Conservation (phyloP, 2,797 vertebrate genomes). For the Tenualosa thibaudeaui region DNA sequence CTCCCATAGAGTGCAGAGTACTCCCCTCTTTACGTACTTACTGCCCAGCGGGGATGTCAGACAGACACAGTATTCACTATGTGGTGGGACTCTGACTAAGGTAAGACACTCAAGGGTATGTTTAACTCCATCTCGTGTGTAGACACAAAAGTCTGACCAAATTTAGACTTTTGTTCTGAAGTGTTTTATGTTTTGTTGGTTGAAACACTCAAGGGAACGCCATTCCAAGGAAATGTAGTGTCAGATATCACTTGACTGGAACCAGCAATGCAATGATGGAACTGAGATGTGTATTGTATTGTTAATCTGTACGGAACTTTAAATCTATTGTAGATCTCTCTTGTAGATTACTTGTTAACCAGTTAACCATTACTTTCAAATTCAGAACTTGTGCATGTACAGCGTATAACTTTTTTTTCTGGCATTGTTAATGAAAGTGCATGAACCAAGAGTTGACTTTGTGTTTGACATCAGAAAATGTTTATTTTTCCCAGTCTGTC, state of each 20-base stretch:
- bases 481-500: not conserved
- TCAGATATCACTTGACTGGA: not conserved
- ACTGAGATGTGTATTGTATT: not conserved
- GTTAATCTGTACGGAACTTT: no score
- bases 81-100: constrained; percentile 46
- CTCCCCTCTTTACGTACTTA: constrained; percentile 32
- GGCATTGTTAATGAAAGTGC: not conserved
- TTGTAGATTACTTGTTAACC: not conserved
- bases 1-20: constrained; percentile 40
- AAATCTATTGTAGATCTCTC: no score
- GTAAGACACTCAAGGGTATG: constrained; percentile 40
- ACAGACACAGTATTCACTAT: not conserved
- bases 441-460: not conserved
- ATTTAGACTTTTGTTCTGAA: not conserved
- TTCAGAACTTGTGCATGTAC: not conserved
- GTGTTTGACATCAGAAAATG: not conserved
- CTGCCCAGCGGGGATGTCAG: not conserved
- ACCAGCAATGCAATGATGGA: not conserved
- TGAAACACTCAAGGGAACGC: not conserved
- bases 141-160: not conserved
- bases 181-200: not conserved
- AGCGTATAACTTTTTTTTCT: not conserved
- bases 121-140: not conserved
- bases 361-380: not conserved
- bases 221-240: not conserved